phyloP scores from a whole-genome alignment of 2,797 vertebrate genomes.

The Manis javanica region DNA sequence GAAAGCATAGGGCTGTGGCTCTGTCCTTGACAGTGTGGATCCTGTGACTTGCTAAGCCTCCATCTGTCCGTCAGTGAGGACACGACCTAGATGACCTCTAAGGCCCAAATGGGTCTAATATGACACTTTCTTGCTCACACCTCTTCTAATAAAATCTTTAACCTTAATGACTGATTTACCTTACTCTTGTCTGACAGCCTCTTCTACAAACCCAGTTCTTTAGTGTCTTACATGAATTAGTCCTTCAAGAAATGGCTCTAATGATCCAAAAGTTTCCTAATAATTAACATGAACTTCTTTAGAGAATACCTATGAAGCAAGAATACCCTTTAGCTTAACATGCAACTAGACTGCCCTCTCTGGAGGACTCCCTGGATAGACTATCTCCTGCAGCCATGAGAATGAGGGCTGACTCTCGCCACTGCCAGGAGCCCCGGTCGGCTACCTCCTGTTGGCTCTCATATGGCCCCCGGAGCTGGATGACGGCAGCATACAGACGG shows the following conservation, averaged over 20 bases:
- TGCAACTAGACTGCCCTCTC: neutral
- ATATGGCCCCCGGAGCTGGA: slow-evolving; percentile 91
- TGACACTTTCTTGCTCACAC: neutral
- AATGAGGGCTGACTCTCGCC: rapidly evolving
- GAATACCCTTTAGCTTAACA: neutral
- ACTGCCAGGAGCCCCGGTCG: neutral
- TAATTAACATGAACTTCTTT: neutral
- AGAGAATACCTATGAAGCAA: neutral
- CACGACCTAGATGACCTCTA: neutral
- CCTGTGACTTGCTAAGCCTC: neutral
- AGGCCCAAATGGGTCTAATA: neutral
- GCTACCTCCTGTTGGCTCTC: slow-evolving; percentile 90
- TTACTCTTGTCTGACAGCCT: neutral
- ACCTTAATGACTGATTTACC: neutral
- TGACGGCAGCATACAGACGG: slow-evolving; percentile 92
- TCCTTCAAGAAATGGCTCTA: neutral
- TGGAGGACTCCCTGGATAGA: neutral
- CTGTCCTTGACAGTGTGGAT: neutral
- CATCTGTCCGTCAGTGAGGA: neutral
- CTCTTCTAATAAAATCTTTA: neutral
- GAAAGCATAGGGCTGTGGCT: neutral
- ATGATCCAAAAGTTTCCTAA: neutral
- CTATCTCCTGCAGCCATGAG: too few species aligned
- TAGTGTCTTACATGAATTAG: neutral
- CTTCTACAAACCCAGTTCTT: neutral